A percentile compares a stretch with the other conserved stretches of the same genome.
Conservation (phyloP, 1,140 invertebrate species). For the Colletes gigas region DNA sequence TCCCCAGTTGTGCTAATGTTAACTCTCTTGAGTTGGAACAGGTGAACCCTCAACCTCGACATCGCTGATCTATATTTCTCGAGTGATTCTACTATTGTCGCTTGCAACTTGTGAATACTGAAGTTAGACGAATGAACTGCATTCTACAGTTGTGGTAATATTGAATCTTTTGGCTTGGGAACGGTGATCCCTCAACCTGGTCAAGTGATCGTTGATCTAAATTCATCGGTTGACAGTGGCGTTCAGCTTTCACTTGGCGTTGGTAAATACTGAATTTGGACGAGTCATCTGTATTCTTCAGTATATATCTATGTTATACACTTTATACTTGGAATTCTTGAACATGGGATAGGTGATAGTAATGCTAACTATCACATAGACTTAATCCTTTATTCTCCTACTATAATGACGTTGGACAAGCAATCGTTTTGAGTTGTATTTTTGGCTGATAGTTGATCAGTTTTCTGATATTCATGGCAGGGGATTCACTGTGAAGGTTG, state of each 20-base stretch:
- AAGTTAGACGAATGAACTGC: background rate
- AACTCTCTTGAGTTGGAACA: background rate
- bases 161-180: background rate
- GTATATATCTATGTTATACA: too few species aligned
- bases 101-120: background rate
- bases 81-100: too few species aligned
- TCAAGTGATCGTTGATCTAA: background rate
- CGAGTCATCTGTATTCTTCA: background rate
- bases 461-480: too few species aligned
- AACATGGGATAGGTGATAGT: too few species aligned
- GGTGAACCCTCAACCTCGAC: background rate
- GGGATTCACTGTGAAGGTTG: too few species aligned
- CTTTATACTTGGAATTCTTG: too few species aligned
- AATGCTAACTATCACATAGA: too few species aligned
- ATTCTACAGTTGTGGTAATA: background rate
- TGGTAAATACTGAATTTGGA: background rate
- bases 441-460: too few species aligned
- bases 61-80: too few species aligned
- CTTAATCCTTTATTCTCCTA: too few species aligned
- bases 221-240: background rate
- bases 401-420: too few species aligned
- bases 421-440: too few species aligned
- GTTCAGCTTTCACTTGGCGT: background rate
- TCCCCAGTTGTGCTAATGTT: background rate
- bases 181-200: background rate